phyloP scores from a whole-genome alignment of 2,113 vertebrate genomes.

The Pterophyllum scalare region DNA sequence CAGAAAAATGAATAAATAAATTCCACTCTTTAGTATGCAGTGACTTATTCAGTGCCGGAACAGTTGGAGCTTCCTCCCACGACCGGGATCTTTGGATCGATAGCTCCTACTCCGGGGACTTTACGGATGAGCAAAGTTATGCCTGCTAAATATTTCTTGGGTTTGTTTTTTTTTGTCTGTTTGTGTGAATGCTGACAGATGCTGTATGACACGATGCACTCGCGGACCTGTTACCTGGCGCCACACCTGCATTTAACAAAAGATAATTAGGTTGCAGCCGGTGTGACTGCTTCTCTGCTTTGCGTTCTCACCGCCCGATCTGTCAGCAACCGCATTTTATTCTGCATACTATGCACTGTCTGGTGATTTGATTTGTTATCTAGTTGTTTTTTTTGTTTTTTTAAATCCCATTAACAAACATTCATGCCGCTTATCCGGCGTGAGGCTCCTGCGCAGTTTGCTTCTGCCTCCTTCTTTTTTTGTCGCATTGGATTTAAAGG shows the following conservation, averaged over 20 bases:
- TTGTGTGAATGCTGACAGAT: neutral
- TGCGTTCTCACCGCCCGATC: neutral
- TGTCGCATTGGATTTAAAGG: conserved; percentile 74
- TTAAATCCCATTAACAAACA: neutral
- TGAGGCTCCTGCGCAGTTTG: conserved; percentile 46
- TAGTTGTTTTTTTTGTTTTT: no score
- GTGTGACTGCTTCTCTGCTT: neutral
- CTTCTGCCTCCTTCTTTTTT: conserved; percentile 48
- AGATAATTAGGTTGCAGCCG: conserved; percentile 39
- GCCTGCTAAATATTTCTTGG: neutral
- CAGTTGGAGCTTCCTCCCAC: neutral
- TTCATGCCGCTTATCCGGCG: neutral
- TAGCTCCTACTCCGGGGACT: neutral
- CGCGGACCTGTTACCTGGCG: conserved; percentile 20
- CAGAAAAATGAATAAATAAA: neutral
- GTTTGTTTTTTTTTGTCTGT: neutral
- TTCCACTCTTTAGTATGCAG: neutral
- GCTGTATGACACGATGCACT: neutral
- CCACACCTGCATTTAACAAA: conserved; percentile 57
- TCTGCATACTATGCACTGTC: neutral
- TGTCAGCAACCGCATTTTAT: neutral
- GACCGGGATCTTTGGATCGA: neutral
- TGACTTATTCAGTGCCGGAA: neutral
- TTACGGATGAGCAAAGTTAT: neutral
- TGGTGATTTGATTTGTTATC: neutral